phyloP scores from a whole-genome alignment of 2,888 invertebrate genomes.

The Diloba caeruleocephala region DNA sequence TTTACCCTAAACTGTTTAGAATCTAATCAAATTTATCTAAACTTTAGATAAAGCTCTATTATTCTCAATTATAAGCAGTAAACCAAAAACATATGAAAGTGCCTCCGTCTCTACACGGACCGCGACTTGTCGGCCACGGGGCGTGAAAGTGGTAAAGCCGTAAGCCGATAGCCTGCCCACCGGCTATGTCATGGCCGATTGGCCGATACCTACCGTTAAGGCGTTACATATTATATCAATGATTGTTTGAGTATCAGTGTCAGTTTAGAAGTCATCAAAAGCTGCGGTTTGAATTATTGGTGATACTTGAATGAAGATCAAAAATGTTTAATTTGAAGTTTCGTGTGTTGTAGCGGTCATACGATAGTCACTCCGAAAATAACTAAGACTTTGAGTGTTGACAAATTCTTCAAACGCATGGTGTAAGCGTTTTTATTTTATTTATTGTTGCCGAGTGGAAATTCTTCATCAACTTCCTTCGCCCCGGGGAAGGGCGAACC shows the following conservation, averaged over 20 bases:
- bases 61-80: no score
- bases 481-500: no score
- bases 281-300: conserved; percentile 3
- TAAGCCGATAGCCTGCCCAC: conserved; percentile 51
- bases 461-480: no score
- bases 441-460: no score
- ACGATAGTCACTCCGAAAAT: no score
- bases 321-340: background rate
- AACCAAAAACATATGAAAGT: conserved; percentile 15
- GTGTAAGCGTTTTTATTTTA: no score
- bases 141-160: conserved; percentile 68
- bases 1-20: no score
- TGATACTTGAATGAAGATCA: background rate
- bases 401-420: no score
- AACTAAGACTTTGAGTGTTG: no score
- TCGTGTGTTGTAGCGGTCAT: no score
- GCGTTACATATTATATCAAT: conserved; percentile 23
- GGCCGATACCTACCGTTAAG: conserved; percentile 44
- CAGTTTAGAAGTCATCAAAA: conserved; percentile 5
- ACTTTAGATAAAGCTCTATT: no score
- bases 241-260: conserved; percentile 12
- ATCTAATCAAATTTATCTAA: no score
- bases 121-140: conserved; percentile 28
- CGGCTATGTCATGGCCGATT: conserved; percentile 44
- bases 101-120: conserved; percentile 1